Base-by-base conservation (phyloP, 2,113 vertebrate genomes). In the Siphamia tubifer region DNA sequence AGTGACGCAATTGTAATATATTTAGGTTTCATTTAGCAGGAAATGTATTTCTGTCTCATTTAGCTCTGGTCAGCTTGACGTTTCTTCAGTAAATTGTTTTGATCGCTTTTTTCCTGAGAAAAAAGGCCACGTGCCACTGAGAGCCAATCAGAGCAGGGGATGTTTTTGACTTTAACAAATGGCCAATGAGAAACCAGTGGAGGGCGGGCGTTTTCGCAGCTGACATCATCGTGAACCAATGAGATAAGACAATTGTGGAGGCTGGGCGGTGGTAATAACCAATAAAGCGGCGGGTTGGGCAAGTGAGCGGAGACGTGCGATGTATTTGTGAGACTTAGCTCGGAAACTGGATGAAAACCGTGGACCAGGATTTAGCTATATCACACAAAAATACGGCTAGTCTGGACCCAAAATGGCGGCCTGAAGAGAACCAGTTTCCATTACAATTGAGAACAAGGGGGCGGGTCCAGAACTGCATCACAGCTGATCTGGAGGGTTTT, bases 401-500 rank as follows among this genome's bases (percentile, higher is more conserved):
- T 2, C 0, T 4, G 6, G 87, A 91, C 79, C 92, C 92, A 92
- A 92, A 45, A 93, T 93, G 92, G 92, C 85, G 82, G 23, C 7
- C 1, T 0, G 1, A 0, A 1, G 3, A 9, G 11, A 3, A 10
- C 40, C 12, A 71, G 87, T 86, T 90, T 87, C 76, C 45, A 8
- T 23, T 38, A 53, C 23, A 79, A 61, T 71, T 42, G 57, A 62
- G 60, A 63, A 21, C 35, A 56, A 28, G 77, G 62, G 68, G 92
- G 89, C 66, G 88, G 85, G 87, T 68, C 72, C 27, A 27, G 28
- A 87, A 58, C 81, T 62, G 84, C 90, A 92, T 89, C 90, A 87
- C 92, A 93, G 92, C 92, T 93, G 92, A 93, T 93, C 83, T 68
- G 60, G 68, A 88, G 75, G 60, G 52, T n/a, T n/a, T 54, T 20